Evolutionary conservation across 2,113 vertebrate species (phyloP), one percentile per base, ranked within the genome.

Genomic region (Notothenia rossii): DNA sequence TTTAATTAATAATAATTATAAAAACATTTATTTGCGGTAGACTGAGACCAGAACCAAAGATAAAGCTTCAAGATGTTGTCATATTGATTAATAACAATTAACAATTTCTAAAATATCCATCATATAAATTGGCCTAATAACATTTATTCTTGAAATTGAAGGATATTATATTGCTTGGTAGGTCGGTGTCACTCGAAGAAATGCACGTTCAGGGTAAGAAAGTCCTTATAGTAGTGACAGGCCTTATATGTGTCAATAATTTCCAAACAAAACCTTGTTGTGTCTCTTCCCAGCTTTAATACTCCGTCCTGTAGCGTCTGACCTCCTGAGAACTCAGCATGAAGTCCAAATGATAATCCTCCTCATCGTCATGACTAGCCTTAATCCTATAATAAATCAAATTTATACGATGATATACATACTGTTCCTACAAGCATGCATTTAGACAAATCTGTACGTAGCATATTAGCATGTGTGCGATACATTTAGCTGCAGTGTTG

Each of bases 401-500:
- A 64, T 13, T 22, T 50, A 59, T 68, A 55, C 5, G 77, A 76
- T 69, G 63, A 81, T 55, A 75, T 49, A 48, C 55, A 65, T 8
- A n/a, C 43, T 63, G 49, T 55, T 62, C 13, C 22, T 48, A 81
- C 59, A 58, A 72, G 70, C 62, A 63, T 64, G 54, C 55, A 54
- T 77, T 84, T 13, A 75, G 73, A 75, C 20, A 79, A 81, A 72
- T 83, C 43, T 81, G 63, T 80, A 43, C 58, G 72, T 65, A 73
- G 72, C 51, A 25, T 22, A 86, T 79, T 72, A 58, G 63, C 67
- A 22, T 72, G 73, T 74, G 59, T 73, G 70, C 17, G 10, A 64
- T 56, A 59, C 51, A 62, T 62, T 62, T 45, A 68, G 73, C 84
- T 65, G 79, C 62, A 46, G 83, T 87, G 89, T 86, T 90, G 90